These are phyloP conservation scores for Suricata suricatta DNA, from an alignment of 2,113 vertebrate genomes.

Conservation along the genomic window DNA sequence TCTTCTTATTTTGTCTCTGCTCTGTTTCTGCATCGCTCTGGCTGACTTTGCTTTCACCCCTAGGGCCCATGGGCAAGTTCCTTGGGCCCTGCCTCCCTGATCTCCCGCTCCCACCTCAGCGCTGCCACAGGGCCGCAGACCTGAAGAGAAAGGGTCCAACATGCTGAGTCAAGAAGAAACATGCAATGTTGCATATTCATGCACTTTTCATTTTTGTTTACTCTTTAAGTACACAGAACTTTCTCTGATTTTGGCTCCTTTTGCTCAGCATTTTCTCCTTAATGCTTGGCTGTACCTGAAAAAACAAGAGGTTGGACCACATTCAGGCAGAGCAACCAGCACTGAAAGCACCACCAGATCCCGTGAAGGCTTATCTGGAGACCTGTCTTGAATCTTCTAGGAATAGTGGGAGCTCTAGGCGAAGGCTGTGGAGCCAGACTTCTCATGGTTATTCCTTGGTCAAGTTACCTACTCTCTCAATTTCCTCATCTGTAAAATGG, in stretches of 20 bases:
- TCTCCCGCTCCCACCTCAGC: not conserved
- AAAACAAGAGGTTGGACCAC: not conserved
- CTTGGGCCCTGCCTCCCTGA: not conserved
- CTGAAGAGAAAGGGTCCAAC: not conserved
- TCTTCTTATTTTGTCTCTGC: not conserved
- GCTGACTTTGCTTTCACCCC: not conserved
- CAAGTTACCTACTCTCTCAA: not conserved
- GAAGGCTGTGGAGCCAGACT: not conserved
- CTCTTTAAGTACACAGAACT: not conserved
- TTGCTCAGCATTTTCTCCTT: slow-evolving; percentile 35
- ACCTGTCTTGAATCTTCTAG: not conserved
- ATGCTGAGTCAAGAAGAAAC: slow-evolving; percentile 68
- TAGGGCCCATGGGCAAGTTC: not conserved
- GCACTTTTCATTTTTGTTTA: slow-evolving; percentile 57
- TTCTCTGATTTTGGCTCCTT: slow-evolving; percentile 24
- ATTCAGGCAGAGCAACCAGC: not conserved
- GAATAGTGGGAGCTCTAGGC: not conserved
- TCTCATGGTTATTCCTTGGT: not conserved
- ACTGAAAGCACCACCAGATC: not conserved
- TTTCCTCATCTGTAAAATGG: not conserved
- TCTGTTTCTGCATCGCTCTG: not conserved
- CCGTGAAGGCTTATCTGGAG: not conserved
- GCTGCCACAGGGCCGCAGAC: not conserved
- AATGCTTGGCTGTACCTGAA: slow-evolving; percentile 23
- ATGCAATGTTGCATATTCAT: slow-evolving; percentile 18